Conservation (phyloP, 2,113 vertebrate species). For the Sigmodon hispidus region DNA sequence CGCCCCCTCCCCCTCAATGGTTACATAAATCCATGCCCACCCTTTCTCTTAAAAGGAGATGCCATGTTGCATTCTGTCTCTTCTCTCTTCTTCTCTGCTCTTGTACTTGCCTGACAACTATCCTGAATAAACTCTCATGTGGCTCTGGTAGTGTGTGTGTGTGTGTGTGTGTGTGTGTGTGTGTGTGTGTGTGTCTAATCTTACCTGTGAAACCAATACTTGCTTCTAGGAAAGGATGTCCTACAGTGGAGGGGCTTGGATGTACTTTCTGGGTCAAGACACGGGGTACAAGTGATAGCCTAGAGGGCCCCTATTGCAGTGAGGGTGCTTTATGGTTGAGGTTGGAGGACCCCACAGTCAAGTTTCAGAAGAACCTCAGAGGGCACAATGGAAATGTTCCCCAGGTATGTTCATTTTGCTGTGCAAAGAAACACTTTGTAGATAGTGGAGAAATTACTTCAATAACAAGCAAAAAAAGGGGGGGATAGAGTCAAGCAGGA, state of each 20-base stretch:
- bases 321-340: not conserved
- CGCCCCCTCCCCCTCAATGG: too few relatives aligned
- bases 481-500: not conserved
- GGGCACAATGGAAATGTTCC: not conserved
- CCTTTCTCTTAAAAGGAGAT: too few relatives aligned
- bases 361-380: not conserved
- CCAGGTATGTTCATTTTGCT: not conserved
- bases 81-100: too few relatives aligned
- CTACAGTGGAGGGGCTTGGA: not conserved
- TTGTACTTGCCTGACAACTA: too few relatives aligned
- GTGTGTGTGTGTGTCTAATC: too few relatives aligned
- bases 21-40: too few relatives aligned
- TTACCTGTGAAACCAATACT: too few relatives aligned
- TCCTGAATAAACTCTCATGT: too few relatives aligned
- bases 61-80: too few relatives aligned
- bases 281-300: not conserved
- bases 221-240: not conserved
- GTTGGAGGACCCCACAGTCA: not conserved
- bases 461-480: not conserved
- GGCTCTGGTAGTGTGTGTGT: too few relatives aligned
- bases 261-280: not conserved
- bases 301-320: not conserved
- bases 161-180: too few relatives aligned
- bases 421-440: not conserved
- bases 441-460: not conserved